These are phyloP conservation scores for Gastrophryne carolinensis DNA, from an alignment of 2,797 vertebrate species.

Conservation along the genomic window DNA sequence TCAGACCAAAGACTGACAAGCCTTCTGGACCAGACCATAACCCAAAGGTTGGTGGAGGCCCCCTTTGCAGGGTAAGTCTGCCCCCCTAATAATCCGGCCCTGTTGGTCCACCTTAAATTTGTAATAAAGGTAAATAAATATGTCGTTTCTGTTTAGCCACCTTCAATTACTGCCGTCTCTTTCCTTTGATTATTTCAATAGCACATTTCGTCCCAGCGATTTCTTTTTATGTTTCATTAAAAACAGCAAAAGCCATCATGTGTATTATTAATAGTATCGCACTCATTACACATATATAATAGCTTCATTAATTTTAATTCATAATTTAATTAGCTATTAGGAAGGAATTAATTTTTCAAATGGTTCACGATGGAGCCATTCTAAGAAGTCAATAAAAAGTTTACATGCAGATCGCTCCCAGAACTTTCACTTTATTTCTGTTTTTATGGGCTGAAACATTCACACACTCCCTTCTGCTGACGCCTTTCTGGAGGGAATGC, in stretches of 20 bases:
- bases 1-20: too few relatives aligned
- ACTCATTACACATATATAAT: conserved; percentile 8
- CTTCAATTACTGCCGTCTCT: too few relatives aligned
- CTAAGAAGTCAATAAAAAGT: neutral
- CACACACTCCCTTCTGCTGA: too few relatives aligned
- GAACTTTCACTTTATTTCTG: neutral
- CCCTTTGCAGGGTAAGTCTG: too few relatives aligned
- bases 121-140: too few relatives aligned
- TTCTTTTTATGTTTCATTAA: conserved; percentile 1
- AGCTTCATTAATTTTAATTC: conserved; percentile 7
- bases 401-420: neutral
- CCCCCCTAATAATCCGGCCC: too few relatives aligned
- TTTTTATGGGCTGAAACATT: neutral
- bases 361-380: conserved; percentile 9
- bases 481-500: too few relatives aligned
- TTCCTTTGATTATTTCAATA: neutral
- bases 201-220: neutral
- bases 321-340: conserved; percentile 12
- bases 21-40: too few relatives aligned
- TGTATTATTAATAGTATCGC: neutral
- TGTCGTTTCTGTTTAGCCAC: too few relatives aligned
- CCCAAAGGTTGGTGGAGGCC: too few relatives aligned
- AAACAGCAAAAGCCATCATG: neutral
- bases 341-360: neutral
- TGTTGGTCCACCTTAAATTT: too few relatives aligned